Evolutionary conservation across 2,113 vertebrate species (phyloP), one percentile per base, ranked within the genome.

Genomic region (Monopterus albus): DNA sequence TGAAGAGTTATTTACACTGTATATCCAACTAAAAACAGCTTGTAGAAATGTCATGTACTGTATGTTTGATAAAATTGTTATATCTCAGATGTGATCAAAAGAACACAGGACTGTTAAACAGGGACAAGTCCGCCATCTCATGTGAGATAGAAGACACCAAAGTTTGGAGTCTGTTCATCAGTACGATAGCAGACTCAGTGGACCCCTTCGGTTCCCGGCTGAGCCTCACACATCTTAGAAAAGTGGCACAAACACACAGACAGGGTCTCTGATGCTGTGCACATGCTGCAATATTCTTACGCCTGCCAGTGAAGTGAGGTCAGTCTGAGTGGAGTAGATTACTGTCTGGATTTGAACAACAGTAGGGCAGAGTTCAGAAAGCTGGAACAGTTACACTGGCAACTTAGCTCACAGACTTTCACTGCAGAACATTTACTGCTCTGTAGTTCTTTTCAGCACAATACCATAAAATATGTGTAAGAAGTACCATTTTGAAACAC

Each of bases 241-340:
- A 59, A 79, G 78, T 28, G 39, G 38, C 52, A 63, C 69, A 76
- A 63, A 57, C 63, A 69, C 66, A 42, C 18, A 75, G 60, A 76
- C 63, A 46, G 35, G 20, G 23, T 71, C 23, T 25, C 45, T 20
- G 8, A 45, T 6, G n/a, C 43, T 70, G 35, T 65, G 39, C 73
- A 69, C 70, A 74, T 80, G 79, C 57, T 59, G 73, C 58, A 77
- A 75, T 76, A 53, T 70, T 75, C 46, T 72, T 53, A 78, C 28
- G 70, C 2, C 67, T 87, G 53, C 64, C 67, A 81, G 68, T 68
- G 40, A 56, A 66, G 62, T 72, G 76, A 78, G 67, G 76, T 84
- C 70, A 58, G 8, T 57, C 43, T 39, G 43, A 73, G 64, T 47
- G 67, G 57, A 78, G 51, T 55, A 58, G 36, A 68, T 57, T 23